Evolutionary conservation across 2,888 invertebrate genomes (phyloP).

Genomic region (Sphaeridia pumilis): DNA sequence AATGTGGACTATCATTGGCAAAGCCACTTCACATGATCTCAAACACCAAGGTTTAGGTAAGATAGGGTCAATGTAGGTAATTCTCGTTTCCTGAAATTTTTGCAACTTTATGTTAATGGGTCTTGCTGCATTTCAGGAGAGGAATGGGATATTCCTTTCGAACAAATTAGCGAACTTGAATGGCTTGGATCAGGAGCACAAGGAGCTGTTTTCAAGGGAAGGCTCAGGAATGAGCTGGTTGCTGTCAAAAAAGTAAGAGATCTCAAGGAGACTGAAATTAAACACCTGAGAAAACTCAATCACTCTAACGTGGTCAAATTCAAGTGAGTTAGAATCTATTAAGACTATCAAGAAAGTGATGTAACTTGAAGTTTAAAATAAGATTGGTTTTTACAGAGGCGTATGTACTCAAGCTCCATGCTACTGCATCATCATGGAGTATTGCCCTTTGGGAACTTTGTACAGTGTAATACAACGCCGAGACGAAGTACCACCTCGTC

Average conservation of each 20-base stretch:
- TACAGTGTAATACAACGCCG: conserved; percentile 80
- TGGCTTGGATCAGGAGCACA: conserved; percentile 94
- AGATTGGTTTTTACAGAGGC: conserved; percentile 49
- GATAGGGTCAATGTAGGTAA: background rate
- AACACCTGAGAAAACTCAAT: conserved; percentile 77
- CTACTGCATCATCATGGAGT: conserved; percentile 97
- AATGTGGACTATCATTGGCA: conserved; percentile 74
- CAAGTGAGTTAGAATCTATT: conserved; percentile 43
- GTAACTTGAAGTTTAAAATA: background rate
- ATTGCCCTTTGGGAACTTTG: conserved; percentile 86
- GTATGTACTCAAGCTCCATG: conserved; percentile 85
- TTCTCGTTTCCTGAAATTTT: background rate
- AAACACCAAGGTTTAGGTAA: conserved; percentile 51
- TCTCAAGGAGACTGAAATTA: conserved; percentile 82
- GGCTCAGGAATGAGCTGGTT: conserved; percentile 66
- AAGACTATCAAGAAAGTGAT: background rate
- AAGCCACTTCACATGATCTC: conserved; percentile 57
- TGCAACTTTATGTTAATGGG: background rate
- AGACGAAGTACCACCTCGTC: conserved; percentile 68
- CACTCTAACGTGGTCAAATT: conserved; percentile 92
- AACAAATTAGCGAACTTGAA: conserved; percentile 71
- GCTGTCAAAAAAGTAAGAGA: conserved; percentile 95
- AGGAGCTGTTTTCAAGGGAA: conserved; percentile 86
- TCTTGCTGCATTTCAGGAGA: conserved; percentile 44
- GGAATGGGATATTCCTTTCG: conserved; percentile 92